Conservation (phyloP, 2,888 invertebrate species). For the Smittia aterrima region DNA sequence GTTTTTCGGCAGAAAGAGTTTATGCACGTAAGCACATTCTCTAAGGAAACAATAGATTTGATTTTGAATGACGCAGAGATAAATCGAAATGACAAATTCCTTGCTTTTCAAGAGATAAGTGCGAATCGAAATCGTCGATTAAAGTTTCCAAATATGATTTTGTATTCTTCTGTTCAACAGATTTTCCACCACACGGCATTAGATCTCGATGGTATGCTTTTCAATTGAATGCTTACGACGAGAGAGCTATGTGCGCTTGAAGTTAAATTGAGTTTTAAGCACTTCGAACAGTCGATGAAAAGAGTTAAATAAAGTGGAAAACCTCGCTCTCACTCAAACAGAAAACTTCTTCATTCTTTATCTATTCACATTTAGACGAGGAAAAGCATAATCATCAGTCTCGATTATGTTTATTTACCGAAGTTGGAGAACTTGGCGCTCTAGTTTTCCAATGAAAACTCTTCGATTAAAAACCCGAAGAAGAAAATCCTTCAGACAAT, state of each 20-base stretch:
- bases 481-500: neutral
- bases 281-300: neutral
- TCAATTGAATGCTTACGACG: neutral
- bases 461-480: neutral
- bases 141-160: neutral
- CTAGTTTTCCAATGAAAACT: neutral
- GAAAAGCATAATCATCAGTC: slow-evolving; percentile 18
- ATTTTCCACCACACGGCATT: neutral
- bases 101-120: too few relatives aligned
- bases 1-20: neutral
- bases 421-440: neutral
- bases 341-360: neutral
- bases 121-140: too few relatives aligned
- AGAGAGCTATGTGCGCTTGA: neutral
- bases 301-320: slow-evolving; percentile 35
- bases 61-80: neutral
- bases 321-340: neutral
- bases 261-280: slow-evolving; percentile 34
- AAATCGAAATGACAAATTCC: neutral
- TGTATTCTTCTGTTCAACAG: neutral
- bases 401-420: slow-evolving; percentile 18
- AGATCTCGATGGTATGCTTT: neutral
- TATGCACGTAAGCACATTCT: neutral
- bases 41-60: neutral
- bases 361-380: neutral